These are phyloP conservation scores for Callaeas wilsoni DNA, from an alignment of 2,113 vertebrate genomes.

Conservation along the genomic window DNA sequence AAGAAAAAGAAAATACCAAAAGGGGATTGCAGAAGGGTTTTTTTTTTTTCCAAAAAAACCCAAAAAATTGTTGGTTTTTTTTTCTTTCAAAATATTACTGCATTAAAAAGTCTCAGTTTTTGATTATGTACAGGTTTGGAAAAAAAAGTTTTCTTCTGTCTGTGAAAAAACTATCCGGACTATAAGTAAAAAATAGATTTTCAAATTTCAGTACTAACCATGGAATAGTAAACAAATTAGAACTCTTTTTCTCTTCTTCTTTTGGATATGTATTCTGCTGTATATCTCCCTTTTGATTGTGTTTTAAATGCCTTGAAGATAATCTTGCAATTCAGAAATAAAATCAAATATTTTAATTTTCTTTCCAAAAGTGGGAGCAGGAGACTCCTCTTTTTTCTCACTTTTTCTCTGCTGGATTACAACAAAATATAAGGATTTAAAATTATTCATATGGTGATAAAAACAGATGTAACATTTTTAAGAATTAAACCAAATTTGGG, in stretches of 20 bases:
- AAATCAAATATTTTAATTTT: neutral
- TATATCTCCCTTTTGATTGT: neutral
- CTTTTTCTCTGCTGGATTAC: neutral
- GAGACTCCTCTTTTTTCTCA: neutral
- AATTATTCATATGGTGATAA: neutral
- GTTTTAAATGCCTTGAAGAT: neutral
- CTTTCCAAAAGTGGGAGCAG: neutral
- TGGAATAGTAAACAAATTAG: neutral
- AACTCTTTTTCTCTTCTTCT: neutral
- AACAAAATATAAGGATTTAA: neutral
- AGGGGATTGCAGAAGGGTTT: fast-evolving
- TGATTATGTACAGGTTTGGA: neutral
- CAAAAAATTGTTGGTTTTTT: fast-evolving
- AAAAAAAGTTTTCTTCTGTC: neutral
- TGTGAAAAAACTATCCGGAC: neutral
- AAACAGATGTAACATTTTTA: neutral
- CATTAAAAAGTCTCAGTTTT: neutral
- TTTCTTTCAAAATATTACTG: neutral
- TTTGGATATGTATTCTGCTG: neutral
- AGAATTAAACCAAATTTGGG: neutral
- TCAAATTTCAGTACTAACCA: neutral
- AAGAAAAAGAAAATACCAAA: neutral
- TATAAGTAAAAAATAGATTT: neutral
- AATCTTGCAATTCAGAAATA: neutral
- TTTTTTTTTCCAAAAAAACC: neutral